Evolutionary conservation across 2,888 invertebrate species (phyloP).

Genomic region (Melanostoma mellinum): DNA sequence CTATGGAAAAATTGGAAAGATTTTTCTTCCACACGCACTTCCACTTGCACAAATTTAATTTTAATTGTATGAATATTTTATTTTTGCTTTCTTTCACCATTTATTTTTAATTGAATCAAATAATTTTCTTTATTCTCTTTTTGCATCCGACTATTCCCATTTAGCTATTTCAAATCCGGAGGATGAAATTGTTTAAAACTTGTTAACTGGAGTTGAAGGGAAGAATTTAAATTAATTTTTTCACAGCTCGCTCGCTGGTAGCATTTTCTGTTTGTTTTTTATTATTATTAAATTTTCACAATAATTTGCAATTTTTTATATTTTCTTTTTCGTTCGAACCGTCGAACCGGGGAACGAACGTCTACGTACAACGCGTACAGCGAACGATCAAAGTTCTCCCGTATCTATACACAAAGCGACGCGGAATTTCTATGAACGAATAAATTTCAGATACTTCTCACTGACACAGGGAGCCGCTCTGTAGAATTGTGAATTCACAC

Average conservation of each 20-base stretch:
- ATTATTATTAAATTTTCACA: slow-evolving; percentile 25
- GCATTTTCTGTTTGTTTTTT: slow-evolving; percentile 12
- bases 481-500: slow-evolving; percentile 5
- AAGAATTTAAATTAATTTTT: slow-evolving; percentile 18
- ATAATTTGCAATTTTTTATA: slow-evolving; percentile 20
- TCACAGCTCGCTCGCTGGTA: neutral
- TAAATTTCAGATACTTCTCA: slow-evolving; percentile 59
- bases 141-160: slow-evolving; percentile 8
- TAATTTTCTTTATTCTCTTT: slow-evolving; percentile 13
- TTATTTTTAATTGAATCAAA: slow-evolving; percentile 14
- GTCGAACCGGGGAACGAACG: slow-evolving; percentile 71
- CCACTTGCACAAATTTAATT: neutral
- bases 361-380: slow-evolving; percentile 72
- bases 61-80: slow-evolving; percentile 15
- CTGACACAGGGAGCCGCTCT: slow-evolving; percentile 21
- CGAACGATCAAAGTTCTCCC: slow-evolving; percentile 72
- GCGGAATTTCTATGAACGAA: slow-evolving; percentile 72
- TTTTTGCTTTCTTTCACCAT: neutral
- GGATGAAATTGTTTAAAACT: slow-evolving; percentile 2
- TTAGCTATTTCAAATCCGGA: slow-evolving; percentile 4
- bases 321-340: slow-evolving; percentile 67
- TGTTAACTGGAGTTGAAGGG: neutral
- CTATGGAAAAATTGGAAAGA: slow-evolving; percentile 1
- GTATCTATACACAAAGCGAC: slow-evolving; percentile 73
- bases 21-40: slow-evolving; percentile 20